Evolutionary conservation across 2,113 vertebrate species (phyloP).

Genomic region (Equus przewalskii): DNA sequence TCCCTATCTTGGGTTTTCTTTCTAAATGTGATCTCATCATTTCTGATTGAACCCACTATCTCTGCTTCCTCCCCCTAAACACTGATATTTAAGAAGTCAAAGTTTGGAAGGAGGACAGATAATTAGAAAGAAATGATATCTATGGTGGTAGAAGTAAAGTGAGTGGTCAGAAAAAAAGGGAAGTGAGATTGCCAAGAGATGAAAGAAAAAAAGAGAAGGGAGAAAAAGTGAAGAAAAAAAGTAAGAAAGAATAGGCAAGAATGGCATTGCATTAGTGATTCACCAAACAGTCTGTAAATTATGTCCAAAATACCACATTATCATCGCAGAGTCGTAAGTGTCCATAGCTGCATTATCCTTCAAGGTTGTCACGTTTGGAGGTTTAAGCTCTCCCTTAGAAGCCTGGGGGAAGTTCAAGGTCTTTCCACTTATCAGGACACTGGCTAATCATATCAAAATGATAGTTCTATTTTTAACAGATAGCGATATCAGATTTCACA

Average conservation of each 20-base stretch:
- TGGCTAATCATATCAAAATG: neutral
- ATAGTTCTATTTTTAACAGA: neutral
- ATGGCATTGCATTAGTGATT: neutral
- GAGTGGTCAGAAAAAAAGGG: neutral
- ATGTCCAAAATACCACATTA: neutral
- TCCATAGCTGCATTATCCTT: neutral
- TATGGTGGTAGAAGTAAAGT: neutral
- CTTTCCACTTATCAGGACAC: neutral
- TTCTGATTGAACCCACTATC: neutral
- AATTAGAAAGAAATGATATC: neutral
- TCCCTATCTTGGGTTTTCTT: neutral
- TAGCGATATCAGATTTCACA: neutral
- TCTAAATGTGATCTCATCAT: neutral
- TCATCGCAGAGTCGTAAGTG: neutral
- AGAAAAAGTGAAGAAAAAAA: neutral
- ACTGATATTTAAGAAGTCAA: neutral
- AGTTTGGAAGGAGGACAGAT: neutral
- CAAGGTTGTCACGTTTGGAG: neutral
- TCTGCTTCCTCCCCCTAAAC: neutral
- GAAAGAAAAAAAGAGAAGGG: neutral
- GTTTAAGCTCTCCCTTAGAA: neutral
- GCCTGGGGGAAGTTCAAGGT: neutral
- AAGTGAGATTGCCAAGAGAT: neutral
- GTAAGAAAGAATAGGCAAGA: neutral
- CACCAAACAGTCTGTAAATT: neutral